Conservation (phyloP, 2,797 vertebrate species). For the Mallotus villosus region DNA sequence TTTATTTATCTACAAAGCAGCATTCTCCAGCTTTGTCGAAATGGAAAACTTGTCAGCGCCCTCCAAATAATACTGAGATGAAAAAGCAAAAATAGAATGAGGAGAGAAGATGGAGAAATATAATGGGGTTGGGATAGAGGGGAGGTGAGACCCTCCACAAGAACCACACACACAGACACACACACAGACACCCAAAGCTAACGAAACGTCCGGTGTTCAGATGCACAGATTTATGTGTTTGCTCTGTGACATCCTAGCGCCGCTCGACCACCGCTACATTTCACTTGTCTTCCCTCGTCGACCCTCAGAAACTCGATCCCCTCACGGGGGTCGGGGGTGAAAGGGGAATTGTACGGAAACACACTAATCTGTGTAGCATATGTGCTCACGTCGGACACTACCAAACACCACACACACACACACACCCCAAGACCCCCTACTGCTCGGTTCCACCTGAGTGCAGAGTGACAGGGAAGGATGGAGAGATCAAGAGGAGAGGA, state of each 20-base stretch:
- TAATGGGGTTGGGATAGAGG: too few species aligned
- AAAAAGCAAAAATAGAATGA: neutral
- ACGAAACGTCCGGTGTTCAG: conserved; percentile 66
- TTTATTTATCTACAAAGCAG: neutral
- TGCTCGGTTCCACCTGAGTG: conserved; percentile 54
- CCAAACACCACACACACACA: conserved; percentile 51
- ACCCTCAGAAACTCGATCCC: conserved; percentile 81
- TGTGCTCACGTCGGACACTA: conserved; percentile 65
- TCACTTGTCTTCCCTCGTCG: conserved; percentile 84
- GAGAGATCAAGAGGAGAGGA: conserved; percentile 40
- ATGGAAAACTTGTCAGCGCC: neutral
- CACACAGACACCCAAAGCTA: conserved; percentile 59
- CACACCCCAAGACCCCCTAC: conserved; percentile 10
- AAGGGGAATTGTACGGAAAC: conserved; percentile 80
- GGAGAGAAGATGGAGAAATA: neutral
- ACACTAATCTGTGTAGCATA: conserved; percentile 89
- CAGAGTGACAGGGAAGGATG: conserved; percentile 44
- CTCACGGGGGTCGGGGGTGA: conserved; percentile 66
- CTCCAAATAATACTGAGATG: neutral
- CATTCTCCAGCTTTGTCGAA: neutral
- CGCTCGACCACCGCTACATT: conserved; percentile 77
- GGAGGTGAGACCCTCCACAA: too few species aligned
- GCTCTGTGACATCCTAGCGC: conserved; percentile 72
- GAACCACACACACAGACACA: conserved; percentile 29
- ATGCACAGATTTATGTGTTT: conserved; percentile 80